These are phyloP conservation scores for Cebus imitator DNA, from an alignment of 2,113 vertebrate genomes.

Conservation along the genomic window DNA sequence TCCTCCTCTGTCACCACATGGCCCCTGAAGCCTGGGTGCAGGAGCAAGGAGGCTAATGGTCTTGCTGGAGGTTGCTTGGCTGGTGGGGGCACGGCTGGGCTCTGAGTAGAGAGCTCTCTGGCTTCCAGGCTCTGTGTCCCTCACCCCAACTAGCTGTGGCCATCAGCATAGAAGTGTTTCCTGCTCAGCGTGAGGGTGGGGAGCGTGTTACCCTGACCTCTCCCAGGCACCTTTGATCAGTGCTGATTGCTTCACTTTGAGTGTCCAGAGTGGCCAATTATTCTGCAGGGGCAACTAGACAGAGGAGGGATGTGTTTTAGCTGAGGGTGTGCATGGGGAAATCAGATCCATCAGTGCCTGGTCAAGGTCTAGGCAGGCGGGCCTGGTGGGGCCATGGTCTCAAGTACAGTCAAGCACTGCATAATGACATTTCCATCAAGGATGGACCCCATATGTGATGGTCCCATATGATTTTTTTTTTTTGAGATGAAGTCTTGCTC, in stretches of 20 bases:
- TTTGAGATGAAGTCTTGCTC: no score
- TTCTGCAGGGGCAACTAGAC: not conserved
- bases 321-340: not conserved
- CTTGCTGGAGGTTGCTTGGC: not conserved
- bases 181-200: accelerated
- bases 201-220: not conserved
- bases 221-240: not conserved
- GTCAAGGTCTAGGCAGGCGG: not conserved
- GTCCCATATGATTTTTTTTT: not conserved
- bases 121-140: not conserved
- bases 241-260: not conserved
- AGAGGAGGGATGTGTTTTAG: not conserved
- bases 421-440: not conserved
- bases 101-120: not conserved
- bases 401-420: no score
- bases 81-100: no score
- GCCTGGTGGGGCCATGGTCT: not conserved
- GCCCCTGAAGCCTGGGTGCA: not conserved
- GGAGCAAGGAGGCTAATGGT: not conserved
- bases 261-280: not conserved
- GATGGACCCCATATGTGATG: not conserved
- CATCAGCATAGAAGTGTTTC: not conserved
- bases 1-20: accelerated
- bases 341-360: not conserved
- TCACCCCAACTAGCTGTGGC: no score